Evolutionary conservation across 2,888 invertebrate species (phyloP).

Genomic region (Drosophila flavopinicola): DNA sequence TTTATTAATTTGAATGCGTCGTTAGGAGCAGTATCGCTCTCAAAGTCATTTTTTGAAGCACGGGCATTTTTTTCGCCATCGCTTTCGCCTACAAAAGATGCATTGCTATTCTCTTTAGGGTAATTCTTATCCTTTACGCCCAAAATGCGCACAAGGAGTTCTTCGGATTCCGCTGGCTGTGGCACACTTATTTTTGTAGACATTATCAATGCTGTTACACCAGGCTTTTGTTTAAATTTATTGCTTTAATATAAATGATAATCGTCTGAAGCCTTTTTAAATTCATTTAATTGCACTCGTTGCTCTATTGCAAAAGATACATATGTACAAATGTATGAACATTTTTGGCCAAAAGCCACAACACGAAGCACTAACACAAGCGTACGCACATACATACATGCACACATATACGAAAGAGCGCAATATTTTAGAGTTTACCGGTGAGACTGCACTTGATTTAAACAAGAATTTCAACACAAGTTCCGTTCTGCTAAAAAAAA

Average conservation of each 20-base stretch:
- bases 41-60: slow-evolving; percentile 79
- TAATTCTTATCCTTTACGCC: slow-evolving; percentile 34
- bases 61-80: slow-evolving; percentile 77
- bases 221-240: slow-evolving; percentile 9
- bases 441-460: slow-evolving; percentile 36
- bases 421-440: slow-evolving; percentile 26
- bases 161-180: slow-evolving; percentile 36
- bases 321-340: slow-evolving; percentile 30
- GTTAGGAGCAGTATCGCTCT: slow-evolving; percentile 43
- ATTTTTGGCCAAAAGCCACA: slow-evolving; percentile 44
- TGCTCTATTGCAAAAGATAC: slow-evolving; percentile 41
- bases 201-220: slow-evolving; percentile 49
- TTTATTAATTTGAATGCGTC: slow-evolving; percentile 29
- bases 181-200: slow-evolving; percentile 62
- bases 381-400: not conserved
- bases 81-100: slow-evolving; percentile 8
- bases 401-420: slow-evolving; percentile 1
- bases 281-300: slow-evolving; percentile 45
- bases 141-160: slow-evolving; percentile 48
- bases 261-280: slow-evolving; percentile 41
- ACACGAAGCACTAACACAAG: slow-evolving; percentile 19
- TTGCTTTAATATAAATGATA: slow-evolving; percentile 53
- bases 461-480: slow-evolving; percentile 37
- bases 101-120: slow-evolving; percentile 17
- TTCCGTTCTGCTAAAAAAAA: slow-evolving; percentile 1